Conservation (phyloP, 2,888 invertebrate species). For the Apodemia duryi region DNA sequence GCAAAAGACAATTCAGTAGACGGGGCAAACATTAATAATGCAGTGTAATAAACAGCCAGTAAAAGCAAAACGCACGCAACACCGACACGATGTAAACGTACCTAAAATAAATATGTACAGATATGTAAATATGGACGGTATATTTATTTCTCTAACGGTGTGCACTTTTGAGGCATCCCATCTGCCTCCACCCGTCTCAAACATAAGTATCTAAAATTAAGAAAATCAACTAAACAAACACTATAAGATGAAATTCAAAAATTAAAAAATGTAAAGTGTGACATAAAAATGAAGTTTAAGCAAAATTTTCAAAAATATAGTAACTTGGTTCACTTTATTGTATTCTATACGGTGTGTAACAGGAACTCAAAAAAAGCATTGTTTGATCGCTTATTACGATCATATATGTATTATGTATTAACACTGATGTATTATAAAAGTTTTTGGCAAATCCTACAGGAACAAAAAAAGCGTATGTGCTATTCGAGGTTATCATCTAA, state of each 20-base stretch:
- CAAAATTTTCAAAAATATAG: too few relatives aligned
- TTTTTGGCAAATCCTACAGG: too few relatives aligned
- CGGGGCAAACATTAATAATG: conserved; percentile 10
- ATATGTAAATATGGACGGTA: conserved; percentile 44
- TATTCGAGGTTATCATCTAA: too few relatives aligned
- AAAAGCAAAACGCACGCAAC: conserved; percentile 26
- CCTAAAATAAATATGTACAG: conserved; percentile 69
- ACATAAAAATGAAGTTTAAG: too few relatives aligned
- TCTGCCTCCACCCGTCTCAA: conserved; percentile 59
- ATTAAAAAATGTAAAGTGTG: too few relatives aligned
- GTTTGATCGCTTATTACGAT: too few relatives aligned
- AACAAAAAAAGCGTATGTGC: too few relatives aligned
- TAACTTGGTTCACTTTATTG: too few relatives aligned
- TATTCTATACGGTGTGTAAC: too few relatives aligned
- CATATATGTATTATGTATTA: too few relatives aligned
- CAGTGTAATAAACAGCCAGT: conserved; percentile 8
- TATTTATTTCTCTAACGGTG: conserved; percentile 56
- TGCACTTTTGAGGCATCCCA: conserved; percentile 52
- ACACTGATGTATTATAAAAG: too few relatives aligned
- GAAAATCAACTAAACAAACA: conserved; percentile 20
- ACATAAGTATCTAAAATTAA: conserved; percentile 56
- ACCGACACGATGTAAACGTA: conserved; percentile 68
- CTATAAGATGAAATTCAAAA: neutral
- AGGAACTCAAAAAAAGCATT: too few relatives aligned
- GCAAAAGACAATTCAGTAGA: neutral